These are phyloP conservation scores for Clunio marinus DNA, from an alignment of 2,888 invertebrate species.

Conservation along the genomic window DNA sequence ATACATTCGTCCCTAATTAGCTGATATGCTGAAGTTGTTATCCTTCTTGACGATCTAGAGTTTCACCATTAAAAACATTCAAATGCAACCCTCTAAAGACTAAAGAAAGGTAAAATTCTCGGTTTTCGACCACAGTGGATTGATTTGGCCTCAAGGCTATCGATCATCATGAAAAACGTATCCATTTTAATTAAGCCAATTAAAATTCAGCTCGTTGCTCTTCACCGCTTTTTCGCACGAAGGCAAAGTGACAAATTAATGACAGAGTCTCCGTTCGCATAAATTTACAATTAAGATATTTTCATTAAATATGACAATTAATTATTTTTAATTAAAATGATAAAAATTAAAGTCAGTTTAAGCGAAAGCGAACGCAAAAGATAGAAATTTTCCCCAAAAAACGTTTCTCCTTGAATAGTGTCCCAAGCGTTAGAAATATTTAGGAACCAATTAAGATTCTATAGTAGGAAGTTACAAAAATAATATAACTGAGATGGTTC, in stretches of 20 bases:
- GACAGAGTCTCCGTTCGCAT: conserved; percentile 13
- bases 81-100: neutral
- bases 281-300: conserved; percentile 33
- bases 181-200: conserved; percentile 38
- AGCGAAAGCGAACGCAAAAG: neutral
- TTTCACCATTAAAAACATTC: neutral
- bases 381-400: neutral
- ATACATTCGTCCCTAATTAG: neutral
- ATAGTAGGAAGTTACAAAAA: neutral
- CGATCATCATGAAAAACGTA: conserved; percentile 24
- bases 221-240: neutral
- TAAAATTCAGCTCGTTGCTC: conserved; percentile 17
- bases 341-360: neutral
- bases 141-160: conserved; percentile 22
- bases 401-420: too few species aligned
- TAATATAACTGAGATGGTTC: neutral
- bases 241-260: conserved; percentile 18
- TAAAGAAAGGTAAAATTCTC: neutral
- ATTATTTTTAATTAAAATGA: conserved; percentile 32
- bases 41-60: too few species aligned
- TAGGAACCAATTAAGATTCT: neutral
- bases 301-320: conserved; percentile 36
- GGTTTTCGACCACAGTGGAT: neutral
- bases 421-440: neutral
- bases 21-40: neutral